Percentiles rank a stretch among this genome's conserved stretches.
These are phyloP conservation scores for Drosophila eohydei DNA, from an alignment of 2,888 invertebrate species.

Conservation along the genomic window DNA sequence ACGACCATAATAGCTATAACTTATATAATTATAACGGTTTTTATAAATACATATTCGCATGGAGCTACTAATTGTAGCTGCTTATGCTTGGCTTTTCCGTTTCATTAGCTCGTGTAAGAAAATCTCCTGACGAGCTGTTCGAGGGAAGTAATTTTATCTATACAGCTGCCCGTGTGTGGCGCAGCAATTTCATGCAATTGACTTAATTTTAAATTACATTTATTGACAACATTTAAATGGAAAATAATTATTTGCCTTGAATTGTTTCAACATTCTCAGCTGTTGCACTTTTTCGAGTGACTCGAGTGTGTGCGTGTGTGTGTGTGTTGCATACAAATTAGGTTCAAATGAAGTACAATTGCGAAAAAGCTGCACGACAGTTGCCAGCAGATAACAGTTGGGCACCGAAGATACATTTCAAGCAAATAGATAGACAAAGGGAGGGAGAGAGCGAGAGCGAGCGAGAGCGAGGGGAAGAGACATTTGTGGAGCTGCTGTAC, in stretches of 20 bases:
- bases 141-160: not conserved
- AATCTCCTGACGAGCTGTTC: not conserved
- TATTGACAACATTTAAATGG: slow-evolving; percentile 37
- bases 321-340: slow-evolving; percentile 18
- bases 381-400: slow-evolving; percentile 13
- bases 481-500: slow-evolving; percentile 14
- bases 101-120: not conserved
- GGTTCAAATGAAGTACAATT: slow-evolving; percentile 14
- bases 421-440: not conserved
- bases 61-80: too few relatives aligned
- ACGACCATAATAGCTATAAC: too few relatives aligned
- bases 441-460: not conserved
- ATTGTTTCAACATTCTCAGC: slow-evolving; percentile 19
- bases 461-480: not conserved
- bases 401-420: slow-evolving; percentile 5
- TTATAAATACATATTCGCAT: too few relatives aligned
- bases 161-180: slow-evolving; percentile 1
- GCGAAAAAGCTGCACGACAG: slow-evolving; percentile 9
- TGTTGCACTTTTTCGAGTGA: slow-evolving; percentile 12
- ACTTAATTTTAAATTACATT: slow-evolving; percentile 24
- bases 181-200: slow-evolving; percentile 7
- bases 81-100: not conserved
- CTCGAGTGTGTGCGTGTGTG: not conserved
- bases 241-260: slow-evolving; percentile 33
- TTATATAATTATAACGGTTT: too few relatives aligned